Evolutionary conservation across 2,797 vertebrate genomes (phyloP), one percentile per base, ranked within the genome.

Genomic region (Picus viridis): DNA sequence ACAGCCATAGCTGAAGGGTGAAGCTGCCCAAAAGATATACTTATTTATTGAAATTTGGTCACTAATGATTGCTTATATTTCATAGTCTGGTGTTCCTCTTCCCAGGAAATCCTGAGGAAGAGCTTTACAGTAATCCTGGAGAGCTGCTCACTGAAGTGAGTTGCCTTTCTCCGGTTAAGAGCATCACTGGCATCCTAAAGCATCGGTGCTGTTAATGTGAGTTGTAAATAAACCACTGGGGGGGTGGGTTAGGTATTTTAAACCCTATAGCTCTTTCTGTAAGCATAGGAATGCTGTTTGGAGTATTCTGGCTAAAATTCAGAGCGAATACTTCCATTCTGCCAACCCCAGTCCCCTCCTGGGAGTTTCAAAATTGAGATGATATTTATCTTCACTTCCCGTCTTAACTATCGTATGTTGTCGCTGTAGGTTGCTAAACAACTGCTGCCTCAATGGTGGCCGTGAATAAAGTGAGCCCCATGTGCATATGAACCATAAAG

Each of bases 391-490:
- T 95, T 86, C 71, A 30, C 93, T 95, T 93, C 65, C 80, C 0
- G 0, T 86, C 93, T 91, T 93, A 86, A 74, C 80, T 63, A 86
- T 90, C 92, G 87, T 92, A 61, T 92, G 80, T 89, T 92, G 93
- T 92, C 32, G 3, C 94, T 76, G 90, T 86, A 68, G 92, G 93
- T 96, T 95, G 90, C 94, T 95, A 94, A 94, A 95, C 93, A 96
- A 95, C 92, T 94, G 93, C 90, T 84, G 90, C 71, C 84, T 95
- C 95, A 83, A 89, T 12, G 4, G 76, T 81, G 92, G 85, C 92
- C 85, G 58, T 1, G 0, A 88, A 88, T 86, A 58, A 79, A 89
- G 85, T 4, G 76, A 90, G 81, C 90, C 82, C 79, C 61, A 2
- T 71, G 86, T 61, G 89, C 41, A 1, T 82, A 70, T 45, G 87